Evolutionary conservation across 1,140 invertebrate genomes (phyloP).

Genomic region (Megalonaias nervosa): DNA sequence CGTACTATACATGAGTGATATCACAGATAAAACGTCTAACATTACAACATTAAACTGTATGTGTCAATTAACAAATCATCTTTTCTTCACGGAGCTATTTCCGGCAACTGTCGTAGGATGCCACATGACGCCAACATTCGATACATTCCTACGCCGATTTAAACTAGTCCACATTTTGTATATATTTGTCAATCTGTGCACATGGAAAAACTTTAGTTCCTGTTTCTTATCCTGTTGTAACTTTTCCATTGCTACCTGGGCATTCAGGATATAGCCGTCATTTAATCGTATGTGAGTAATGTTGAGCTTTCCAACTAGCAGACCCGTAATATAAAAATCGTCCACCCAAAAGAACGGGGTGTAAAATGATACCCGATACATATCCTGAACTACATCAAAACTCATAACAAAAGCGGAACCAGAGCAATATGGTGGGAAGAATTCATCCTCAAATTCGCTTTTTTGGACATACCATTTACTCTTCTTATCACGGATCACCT

Average conservation of each 20-base stretch:
- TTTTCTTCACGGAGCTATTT: too few species aligned
- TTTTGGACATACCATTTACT: conserved; percentile 66
- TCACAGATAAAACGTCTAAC: too few species aligned
- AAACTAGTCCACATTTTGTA: conserved; percentile 21
- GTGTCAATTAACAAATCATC: too few species aligned
- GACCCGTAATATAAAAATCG: conserved; percentile 67
- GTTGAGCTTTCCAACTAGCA: conserved; percentile 45
- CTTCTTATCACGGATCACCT: conserved; percentile 56
- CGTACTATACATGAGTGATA: too few species aligned
- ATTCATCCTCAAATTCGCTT: conserved; percentile 59
- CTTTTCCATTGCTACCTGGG: conserved; percentile 21
- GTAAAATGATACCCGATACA: conserved; percentile 53
- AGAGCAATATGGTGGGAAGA: conserved; percentile 68
- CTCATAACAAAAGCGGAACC: conserved; percentile 68
- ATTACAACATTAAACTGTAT: too few species aligned
- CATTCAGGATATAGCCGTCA: conserved; percentile 33
- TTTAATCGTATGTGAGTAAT: conserved; percentile 38
- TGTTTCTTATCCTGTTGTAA: conserved; percentile 26
- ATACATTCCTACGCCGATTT: conserved; percentile 8
- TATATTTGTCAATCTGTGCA: conserved; percentile 15
- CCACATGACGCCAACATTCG: conserved; percentile 12
- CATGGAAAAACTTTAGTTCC: conserved; percentile 31
- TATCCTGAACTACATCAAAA: conserved; percentile 53
- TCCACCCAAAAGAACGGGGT: conserved; percentile 65
- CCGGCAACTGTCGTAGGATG: background rate